Evolutionary conservation across 2,113 vertebrate species (phyloP).

Genomic region (Dipodomys ordii): DNA sequence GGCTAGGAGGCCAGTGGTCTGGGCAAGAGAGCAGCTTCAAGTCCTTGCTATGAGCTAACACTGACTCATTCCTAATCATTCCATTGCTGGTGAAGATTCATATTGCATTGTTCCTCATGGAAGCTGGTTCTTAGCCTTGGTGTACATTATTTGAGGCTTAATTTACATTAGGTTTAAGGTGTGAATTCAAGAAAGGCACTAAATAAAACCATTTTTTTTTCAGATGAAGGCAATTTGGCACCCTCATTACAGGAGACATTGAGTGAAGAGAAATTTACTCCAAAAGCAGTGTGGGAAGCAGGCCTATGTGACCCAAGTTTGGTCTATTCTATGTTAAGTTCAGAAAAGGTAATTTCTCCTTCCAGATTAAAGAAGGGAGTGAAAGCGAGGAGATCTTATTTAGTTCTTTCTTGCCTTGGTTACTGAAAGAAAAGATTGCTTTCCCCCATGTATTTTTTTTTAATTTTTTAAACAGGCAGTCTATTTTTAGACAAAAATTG

Average conservation of each 20-base stretch:
- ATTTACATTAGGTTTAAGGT: background rate
- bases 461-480: no score
- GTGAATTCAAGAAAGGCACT: background rate
- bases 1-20: background rate
- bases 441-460: no score
- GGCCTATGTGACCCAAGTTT: background rate
- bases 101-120: background rate
- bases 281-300: background rate
- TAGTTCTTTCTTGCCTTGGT: background rate
- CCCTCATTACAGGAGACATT: background rate
- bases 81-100: constrained; percentile 13
- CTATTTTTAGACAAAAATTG: no score
- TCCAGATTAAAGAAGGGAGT: background rate
- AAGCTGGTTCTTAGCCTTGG: background rate
- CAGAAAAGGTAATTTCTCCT: constrained; percentile 35
- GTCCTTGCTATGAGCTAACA: background rate
- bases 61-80: background rate
- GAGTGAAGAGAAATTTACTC: constrained; percentile 12
- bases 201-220: background rate
- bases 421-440: background rate
- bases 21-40: background rate
- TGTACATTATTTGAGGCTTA: no score
- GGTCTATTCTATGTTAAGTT: constrained; percentile 12
- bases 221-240: background rate
- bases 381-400: background rate